Evolutionary conservation across 2,797 vertebrate species (phyloP).

Genomic region (Bradypodion ventrale): DNA sequence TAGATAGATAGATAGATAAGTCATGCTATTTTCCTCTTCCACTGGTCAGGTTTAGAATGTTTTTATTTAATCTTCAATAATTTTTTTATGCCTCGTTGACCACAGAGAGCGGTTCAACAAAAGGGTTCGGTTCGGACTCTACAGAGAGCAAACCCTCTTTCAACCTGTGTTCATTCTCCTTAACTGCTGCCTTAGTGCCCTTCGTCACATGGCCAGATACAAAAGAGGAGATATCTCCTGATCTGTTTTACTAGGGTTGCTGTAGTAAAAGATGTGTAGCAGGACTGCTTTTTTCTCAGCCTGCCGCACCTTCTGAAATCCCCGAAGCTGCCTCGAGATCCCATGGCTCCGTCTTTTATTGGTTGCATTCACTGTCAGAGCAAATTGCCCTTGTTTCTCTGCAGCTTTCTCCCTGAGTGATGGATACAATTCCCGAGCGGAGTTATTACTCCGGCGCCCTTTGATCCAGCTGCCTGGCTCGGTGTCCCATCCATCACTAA

Average conservation of each 20-base stretch:
- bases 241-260: too few relatives aligned
- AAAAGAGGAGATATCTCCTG: too few relatives aligned
- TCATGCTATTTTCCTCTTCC: not conserved
- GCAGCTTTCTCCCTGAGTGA: not conserved
- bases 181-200: too few relatives aligned
- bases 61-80: not conserved
- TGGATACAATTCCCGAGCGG: slow-evolving; percentile 29
- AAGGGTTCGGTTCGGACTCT: too few relatives aligned
- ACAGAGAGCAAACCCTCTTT: not conserved
- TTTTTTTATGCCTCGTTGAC: not conserved
- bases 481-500: slow-evolving; percentile 15
- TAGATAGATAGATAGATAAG: too few relatives aligned
- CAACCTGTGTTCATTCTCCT: not conserved
- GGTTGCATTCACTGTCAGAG: not conserved
- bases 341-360: not conserved
- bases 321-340: too few relatives aligned
- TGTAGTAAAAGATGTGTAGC: not conserved
- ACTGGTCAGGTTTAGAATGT: too few relatives aligned
- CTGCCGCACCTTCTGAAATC: too few relatives aligned
- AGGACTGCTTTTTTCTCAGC: not conserved
- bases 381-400: slow-evolving; percentile 9
- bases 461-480: slow-evolving; percentile 9
- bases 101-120: not conserved
- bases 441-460: slow-evolving; percentile 29
- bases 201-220: too few relatives aligned